Percentiles rank a stretch among this genome's conserved stretches.
Evolutionary conservation across 2,797 vertebrate species (phyloP).

Genomic region (Alfaro cultratus): DNA sequence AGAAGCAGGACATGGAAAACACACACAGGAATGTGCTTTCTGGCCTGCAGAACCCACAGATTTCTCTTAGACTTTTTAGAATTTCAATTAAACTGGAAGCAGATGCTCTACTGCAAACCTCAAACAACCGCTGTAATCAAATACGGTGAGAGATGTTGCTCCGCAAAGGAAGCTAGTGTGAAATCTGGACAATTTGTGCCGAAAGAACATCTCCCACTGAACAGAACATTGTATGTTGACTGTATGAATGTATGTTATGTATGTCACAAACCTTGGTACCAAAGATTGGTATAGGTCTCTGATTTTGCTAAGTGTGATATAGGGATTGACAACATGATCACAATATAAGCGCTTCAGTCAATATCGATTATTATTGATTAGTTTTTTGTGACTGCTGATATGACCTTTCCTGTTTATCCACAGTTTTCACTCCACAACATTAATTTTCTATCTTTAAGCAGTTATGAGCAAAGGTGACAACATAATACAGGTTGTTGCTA

Average conservation of each 20-base stretch:
- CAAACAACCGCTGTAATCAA: not conserved
- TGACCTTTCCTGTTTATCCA: no score
- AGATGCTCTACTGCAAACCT: not conserved
- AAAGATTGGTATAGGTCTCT: not conserved
- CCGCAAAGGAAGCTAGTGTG: not conserved
- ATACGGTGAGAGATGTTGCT: not conserved
- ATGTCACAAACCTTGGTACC: not conserved
- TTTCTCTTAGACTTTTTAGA: not conserved
- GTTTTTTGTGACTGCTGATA: no score
- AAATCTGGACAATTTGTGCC: not conserved
- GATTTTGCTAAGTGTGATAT: not conserved
- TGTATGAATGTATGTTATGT: not conserved
- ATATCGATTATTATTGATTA: no score
- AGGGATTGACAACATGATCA: no score
- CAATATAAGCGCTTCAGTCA: no score
- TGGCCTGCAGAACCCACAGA: slow-evolving; percentile 56
- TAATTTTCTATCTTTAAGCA: no score
- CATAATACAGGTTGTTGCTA: no score
- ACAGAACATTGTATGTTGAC: not conserved
- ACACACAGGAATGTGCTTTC: slow-evolving; percentile 64
- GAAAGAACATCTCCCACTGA: not conserved
- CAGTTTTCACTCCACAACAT: no score
- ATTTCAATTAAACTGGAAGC: not conserved
- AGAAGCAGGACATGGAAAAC: slow-evolving; percentile 58
- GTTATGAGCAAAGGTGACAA: no score